Conservation (phyloP, 53 echinoderm and acorn worm species). For the Henricia sp. region DNA sequence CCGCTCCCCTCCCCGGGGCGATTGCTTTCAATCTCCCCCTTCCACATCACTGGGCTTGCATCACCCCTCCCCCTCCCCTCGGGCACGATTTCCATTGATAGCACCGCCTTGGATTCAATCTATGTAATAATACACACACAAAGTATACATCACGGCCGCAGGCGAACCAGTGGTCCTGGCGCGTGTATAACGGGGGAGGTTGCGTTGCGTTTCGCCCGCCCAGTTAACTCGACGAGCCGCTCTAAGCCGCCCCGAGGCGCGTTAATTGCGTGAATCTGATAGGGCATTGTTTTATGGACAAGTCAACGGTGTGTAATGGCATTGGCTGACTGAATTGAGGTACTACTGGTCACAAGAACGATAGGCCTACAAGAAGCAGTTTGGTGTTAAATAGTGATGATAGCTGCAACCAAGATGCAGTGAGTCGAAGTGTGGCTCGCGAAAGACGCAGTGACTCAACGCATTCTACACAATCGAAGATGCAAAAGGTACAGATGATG, state of each 20-base stretch:
- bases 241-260: constrained; percentile 15
- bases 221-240: neutral
- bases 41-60: constrained; percentile 45
- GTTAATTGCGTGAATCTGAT: constrained; percentile 58
- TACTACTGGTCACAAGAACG: no score
- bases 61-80: constrained; percentile 15
- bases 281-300: constrained; percentile 50
- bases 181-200: neutral
- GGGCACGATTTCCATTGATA: constrained; percentile 41
- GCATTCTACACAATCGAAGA: no score
- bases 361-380: no score
- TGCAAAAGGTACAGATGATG: no score
- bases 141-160: constrained; percentile 1
- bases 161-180: no score
- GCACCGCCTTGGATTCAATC: constrained; percentile 34
- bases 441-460: no score
- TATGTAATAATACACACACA: constrained; percentile 48
- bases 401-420: no score
- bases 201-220: constrained; percentile 44
- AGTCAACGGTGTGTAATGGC: neutral
- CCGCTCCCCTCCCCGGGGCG: constrained; percentile 10
- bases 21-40: constrained; percentile 19
- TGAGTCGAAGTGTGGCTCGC: no score
- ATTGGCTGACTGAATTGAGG: neutral
- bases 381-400: no score